Percentiles rank a stretch among this genome's conserved stretches.
phyloP scores from a whole-genome alignment of 2,797 vertebrate genomes.

The Hyperoplus lanceolatus region DNA sequence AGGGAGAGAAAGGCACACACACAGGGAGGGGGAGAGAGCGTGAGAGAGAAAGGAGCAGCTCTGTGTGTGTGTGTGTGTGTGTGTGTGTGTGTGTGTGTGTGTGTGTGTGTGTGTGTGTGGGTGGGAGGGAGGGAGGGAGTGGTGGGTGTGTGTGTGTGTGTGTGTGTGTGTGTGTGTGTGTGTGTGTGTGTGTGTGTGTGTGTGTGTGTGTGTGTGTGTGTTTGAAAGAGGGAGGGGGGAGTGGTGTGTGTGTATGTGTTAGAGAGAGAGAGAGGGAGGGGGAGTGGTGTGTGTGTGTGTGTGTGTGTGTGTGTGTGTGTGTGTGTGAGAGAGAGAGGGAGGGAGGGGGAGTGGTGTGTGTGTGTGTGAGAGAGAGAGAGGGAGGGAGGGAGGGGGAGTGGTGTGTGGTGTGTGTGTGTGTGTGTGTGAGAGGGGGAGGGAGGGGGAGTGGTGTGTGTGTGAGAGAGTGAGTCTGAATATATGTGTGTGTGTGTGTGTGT shows the following conservation, averaged over 20 bases:
- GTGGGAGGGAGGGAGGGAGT: no score
- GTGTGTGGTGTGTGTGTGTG: constrained; percentile 32
- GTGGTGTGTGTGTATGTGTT: constrained; percentile 34
- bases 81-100: constrained; percentile 37
- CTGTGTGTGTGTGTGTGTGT: constrained; percentile 55
- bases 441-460: constrained; percentile 37
- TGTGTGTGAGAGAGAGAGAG: constrained; percentile 1
- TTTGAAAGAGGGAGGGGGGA: constrained; percentile 29
- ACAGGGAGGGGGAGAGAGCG: constrained; percentile 67
- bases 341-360: constrained; percentile 34
- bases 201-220: constrained; percentile 17
- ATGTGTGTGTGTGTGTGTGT: constrained; percentile 6
- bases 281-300: constrained; percentile 20
- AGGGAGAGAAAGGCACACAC: constrained; percentile 53
- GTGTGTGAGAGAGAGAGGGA: constrained; percentile 16
- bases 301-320: constrained; percentile 71
- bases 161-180: constrained; percentile 32
- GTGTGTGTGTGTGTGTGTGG: neutral
- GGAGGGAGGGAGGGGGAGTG: constrained; percentile 32
- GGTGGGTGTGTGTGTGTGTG: constrained; percentile 28
- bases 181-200: constrained; percentile 70
- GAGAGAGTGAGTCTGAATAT: constrained; percentile 27
- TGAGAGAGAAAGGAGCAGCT: constrained; percentile 76
- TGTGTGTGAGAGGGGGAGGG: constrained; percentile 26
- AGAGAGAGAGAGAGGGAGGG: constrained; percentile 58